A percentile compares a stretch with the other conserved stretches of the same genome.
phyloP scores from a whole-genome alignment of 2,797 vertebrate species.

The Smutsia temminckii region DNA sequence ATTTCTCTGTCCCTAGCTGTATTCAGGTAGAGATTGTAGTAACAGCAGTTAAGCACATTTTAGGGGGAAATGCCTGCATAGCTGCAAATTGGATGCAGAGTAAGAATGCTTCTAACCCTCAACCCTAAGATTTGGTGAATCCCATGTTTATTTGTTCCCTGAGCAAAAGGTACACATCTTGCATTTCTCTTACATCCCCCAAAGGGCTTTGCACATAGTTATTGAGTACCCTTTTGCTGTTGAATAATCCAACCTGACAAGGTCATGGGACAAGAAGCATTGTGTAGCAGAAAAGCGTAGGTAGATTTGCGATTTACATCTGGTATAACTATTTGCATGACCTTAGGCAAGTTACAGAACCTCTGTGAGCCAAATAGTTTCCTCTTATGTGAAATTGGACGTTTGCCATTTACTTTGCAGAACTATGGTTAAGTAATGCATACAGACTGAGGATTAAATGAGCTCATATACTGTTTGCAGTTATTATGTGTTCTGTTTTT shows the following conservation, averaged over 20 bases:
- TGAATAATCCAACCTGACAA: conserved; percentile 23
- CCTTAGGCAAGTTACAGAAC: conserved; percentile 15
- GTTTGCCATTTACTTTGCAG: background rate
- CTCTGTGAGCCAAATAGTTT: conserved; percentile 30
- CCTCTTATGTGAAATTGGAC: background rate
- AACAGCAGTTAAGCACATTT: background rate
- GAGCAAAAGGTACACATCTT: background rate
- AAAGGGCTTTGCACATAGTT: background rate
- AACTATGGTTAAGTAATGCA: conserved; percentile 22
- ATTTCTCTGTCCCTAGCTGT: background rate
- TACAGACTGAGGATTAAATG: background rate
- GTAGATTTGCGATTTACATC: background rate
- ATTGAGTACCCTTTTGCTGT: background rate
- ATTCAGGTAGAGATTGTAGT: background rate
- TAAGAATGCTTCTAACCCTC: background rate
- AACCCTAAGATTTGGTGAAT: conserved; percentile 26
- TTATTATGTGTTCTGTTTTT: background rate
- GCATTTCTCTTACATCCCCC: background rate
- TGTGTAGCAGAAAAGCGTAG: background rate
- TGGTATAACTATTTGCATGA: background rate
- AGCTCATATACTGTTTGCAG: background rate
- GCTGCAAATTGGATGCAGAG: background rate
- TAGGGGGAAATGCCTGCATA: background rate
- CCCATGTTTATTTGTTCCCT: conserved; percentile 7
- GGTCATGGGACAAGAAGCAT: background rate